Percentiles rank a stretch among this genome's conserved stretches.
phyloP scores from a whole-genome alignment of 1,140 invertebrate genomes.

The Hylaeus anthracinus region DNA sequence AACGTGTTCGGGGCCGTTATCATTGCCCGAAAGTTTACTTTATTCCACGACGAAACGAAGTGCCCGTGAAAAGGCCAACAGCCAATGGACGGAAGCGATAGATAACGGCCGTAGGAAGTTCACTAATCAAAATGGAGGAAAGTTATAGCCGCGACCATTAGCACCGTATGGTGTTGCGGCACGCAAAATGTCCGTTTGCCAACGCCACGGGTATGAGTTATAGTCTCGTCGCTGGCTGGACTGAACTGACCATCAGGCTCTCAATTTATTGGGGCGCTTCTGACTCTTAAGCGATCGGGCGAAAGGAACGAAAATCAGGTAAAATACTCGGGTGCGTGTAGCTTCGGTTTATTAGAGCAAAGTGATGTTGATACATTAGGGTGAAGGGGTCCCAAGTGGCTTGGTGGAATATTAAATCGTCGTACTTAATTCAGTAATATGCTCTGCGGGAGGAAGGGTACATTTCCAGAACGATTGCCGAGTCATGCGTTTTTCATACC shows the following conservation, averaged over 20 bases:
- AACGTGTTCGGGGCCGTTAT: background rate
- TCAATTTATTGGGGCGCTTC: background rate
- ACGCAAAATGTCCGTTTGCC: constrained; percentile 43
- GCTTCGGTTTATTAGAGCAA: no score
- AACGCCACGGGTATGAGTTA: constrained; percentile 15
- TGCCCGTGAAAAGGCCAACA: constrained; percentile 17
- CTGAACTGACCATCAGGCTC: background rate
- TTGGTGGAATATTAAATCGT: no score
- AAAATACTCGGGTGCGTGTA: no score
- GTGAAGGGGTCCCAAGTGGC: no score
- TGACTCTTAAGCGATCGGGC: no score
- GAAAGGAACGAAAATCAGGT: no score
- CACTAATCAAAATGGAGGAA: constrained; percentile 47
- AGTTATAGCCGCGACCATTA: constrained; percentile 44
- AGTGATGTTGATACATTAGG: no score
- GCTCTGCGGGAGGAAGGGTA: no score
- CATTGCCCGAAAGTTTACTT: constrained; percentile 19
- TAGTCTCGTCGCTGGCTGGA: background rate
- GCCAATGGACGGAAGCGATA: constrained; percentile 19
- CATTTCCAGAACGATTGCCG: background rate
- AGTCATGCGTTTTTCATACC: background rate
- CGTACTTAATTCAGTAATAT: no score
- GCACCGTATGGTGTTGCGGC: constrained; percentile 45
- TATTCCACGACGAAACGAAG: background rate
- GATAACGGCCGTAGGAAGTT: constrained; percentile 28